Percentiles rank a stretch among this genome's conserved stretches.
phyloP scores from a whole-genome alignment of 2,888 invertebrate species.

The Clanis bilineata region DNA sequence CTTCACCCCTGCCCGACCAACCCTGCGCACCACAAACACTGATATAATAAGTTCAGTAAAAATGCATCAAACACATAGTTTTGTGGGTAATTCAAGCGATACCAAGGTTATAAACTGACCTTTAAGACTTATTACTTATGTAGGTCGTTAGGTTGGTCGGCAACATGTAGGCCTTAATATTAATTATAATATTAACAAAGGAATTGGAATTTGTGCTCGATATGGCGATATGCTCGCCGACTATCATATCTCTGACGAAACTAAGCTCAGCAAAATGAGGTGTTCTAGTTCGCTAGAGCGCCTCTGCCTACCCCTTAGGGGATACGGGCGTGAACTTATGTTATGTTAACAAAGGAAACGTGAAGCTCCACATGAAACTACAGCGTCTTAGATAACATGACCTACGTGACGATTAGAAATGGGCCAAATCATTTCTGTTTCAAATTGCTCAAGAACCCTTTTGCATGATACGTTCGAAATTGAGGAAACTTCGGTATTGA shows the following conservation, averaged over 20 bases:
- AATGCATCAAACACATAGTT: conserved; percentile 38
- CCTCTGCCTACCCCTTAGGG: too few relatives aligned
- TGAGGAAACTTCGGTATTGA: not conserved
- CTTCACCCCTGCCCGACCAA: conserved; percentile 40
- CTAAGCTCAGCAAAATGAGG: too few relatives aligned
- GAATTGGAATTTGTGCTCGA: too few relatives aligned
- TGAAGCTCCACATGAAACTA: not conserved
- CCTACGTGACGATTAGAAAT: conserved; percentile 2
- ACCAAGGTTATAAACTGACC: conserved; percentile 23
- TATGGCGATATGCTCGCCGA: too few relatives aligned
- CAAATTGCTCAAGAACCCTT: not conserved
- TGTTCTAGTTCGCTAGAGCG: too few relatives aligned
- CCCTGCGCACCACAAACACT: not conserved
- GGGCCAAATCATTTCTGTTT: not conserved
- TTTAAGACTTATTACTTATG: conserved; percentile 10
- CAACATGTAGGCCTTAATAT: conserved; percentile 12
- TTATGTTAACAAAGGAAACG: conserved; percentile 13
- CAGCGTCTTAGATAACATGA: conserved; percentile 1
- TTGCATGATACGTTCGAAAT: not conserved
- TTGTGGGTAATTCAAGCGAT: conserved; percentile 33
- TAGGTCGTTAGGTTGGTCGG: too few relatives aligned
- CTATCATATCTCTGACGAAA: too few relatives aligned
- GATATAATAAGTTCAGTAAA: conserved; percentile 31
- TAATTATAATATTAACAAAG: conserved; percentile 18
- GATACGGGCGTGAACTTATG: too few relatives aligned